phyloP scores from a whole-genome alignment of 2,888 invertebrate genomes.

The Bhutanitis thaidina region DNA sequence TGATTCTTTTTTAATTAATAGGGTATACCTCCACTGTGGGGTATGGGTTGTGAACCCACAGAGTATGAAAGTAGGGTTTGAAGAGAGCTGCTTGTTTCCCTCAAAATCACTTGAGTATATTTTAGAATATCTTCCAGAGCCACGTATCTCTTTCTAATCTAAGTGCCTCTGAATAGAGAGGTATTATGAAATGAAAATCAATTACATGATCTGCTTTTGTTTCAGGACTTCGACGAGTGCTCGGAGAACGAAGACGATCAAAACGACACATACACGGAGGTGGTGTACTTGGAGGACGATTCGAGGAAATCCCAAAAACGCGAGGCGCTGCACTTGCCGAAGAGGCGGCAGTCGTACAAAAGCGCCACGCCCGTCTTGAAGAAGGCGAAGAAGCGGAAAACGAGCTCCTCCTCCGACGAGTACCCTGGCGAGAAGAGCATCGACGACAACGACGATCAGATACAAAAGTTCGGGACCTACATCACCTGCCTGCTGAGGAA shows the following conservation, averaged over 20 bases:
- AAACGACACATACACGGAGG: conserved; percentile 23
- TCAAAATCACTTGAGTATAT: too few species aligned
- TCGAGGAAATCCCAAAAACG: background rate
- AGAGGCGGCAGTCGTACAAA: background rate
- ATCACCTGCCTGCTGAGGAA: conserved; percentile 45
- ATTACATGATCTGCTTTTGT: too few species aligned
- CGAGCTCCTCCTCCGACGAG: background rate
- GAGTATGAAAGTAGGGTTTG: too few species aligned
- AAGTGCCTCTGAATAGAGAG: too few species aligned
- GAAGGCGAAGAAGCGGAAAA: conserved; percentile 1
- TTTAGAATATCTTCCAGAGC: too few species aligned
- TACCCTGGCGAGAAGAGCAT: background rate
- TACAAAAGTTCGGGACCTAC: conserved; percentile 47
- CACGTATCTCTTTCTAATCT: too few species aligned
- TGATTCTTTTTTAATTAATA: too few species aligned
- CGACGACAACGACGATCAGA: conserved; percentile 32
- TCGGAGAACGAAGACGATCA: conserved; percentile 18
- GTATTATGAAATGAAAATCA: too few species aligned
- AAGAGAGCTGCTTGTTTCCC: too few species aligned
- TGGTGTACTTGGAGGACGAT: conserved; percentile 25
- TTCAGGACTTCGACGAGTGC: conserved; percentile 13
- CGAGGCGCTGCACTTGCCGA: background rate
- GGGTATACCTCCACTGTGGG: too few species aligned
- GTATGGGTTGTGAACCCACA: too few species aligned
- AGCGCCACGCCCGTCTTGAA: background rate